Evolutionary conservation across 2,888 invertebrate species (phyloP).

Genomic region (Leptodirus hochenwartii): DNA sequence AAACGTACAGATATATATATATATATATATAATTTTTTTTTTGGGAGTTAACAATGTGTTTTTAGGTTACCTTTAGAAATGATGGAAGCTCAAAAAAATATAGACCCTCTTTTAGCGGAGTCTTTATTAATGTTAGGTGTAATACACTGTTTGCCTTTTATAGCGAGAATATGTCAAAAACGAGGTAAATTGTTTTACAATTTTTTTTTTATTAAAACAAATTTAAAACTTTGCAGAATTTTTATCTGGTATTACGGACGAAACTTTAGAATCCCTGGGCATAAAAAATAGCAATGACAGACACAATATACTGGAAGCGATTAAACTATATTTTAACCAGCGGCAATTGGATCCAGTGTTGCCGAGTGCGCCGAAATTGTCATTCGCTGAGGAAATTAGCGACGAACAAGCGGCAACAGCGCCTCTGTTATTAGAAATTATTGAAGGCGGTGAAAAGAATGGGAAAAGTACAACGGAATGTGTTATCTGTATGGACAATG

Average conservation of each 20-base stretch:
- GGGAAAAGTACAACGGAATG: slow-evolving; percentile 41
- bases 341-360: slow-evolving; percentile 7
- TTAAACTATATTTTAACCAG: slow-evolving; percentile 35
- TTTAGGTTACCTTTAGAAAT: slow-evolving; percentile 39
- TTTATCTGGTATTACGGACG: slow-evolving; percentile 32
- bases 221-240: slow-evolving; percentile 17
- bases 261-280: slow-evolving; percentile 38
- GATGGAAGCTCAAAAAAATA: slow-evolving; percentile 36
- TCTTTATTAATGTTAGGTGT: slow-evolving; percentile 52
- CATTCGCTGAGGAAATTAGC: slow-evolving; percentile 3
- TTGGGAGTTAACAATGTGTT: slow-evolving; percentile 4
- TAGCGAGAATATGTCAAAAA: slow-evolving; percentile 40
- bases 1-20: slow-evolving; percentile 26
- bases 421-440: too few species aligned
- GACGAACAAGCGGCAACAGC: slow-evolving; percentile 4
- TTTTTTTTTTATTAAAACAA: slow-evolving; percentile 3
- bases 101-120: slow-evolving; percentile 50
- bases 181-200: slow-evolving; percentile 23
- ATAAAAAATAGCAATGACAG: slow-evolving; percentile 37
- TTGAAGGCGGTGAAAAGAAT: slow-evolving; percentile 7
- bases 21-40: background rate
- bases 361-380: slow-evolving; percentile 5
- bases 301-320: slow-evolving; percentile 40
- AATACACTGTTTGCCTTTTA: slow-evolving; percentile 57
- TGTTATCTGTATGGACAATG: slow-evolving; percentile 64